phyloP scores from a whole-genome alignment of 1,140 invertebrate genomes.

The Bombyx mandarina region DNA sequence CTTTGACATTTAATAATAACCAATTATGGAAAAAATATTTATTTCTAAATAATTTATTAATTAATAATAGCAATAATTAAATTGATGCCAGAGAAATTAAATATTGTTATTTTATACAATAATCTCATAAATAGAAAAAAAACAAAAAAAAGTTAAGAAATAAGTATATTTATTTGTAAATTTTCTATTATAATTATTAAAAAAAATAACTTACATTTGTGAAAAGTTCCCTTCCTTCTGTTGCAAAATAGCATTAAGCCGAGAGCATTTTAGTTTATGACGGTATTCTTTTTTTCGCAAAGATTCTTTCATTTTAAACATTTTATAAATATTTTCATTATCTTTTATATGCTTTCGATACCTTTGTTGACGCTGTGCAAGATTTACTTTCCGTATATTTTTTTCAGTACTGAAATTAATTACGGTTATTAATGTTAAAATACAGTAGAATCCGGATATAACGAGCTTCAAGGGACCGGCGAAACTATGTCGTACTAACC shows the following conservation, averaged over 20 bases:
- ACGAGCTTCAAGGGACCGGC: too few species aligned
- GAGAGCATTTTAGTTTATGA: background rate
- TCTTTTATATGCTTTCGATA: background rate
- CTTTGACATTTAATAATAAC: too few species aligned
- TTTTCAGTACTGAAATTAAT: background rate
- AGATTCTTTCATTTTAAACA: background rate
- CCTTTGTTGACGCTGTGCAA: background rate
- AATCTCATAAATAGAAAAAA: conserved; percentile 1
- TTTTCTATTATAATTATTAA: background rate
- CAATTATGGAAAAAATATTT: too few species aligned
- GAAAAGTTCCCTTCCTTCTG: background rate
- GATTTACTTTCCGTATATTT: background rate
- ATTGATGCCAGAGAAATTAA: too few species aligned
- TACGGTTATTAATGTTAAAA: background rate
- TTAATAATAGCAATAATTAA: too few species aligned
- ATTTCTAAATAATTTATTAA: too few species aligned
- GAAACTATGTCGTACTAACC: too few species aligned
- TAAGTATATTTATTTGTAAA: background rate
- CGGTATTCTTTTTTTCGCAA: background rate
- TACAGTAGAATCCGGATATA: background rate
- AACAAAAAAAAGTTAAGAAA: background rate
- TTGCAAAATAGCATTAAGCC: background rate
- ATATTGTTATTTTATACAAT: background rate
- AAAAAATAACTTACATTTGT: background rate
- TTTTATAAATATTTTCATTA: background rate